Percentiles rank a stretch among this genome's conserved stretches.
Evolutionary conservation across 2,113 vertebrate genomes (phyloP).

Genomic region (Neolamprologus sp.): DNA sequence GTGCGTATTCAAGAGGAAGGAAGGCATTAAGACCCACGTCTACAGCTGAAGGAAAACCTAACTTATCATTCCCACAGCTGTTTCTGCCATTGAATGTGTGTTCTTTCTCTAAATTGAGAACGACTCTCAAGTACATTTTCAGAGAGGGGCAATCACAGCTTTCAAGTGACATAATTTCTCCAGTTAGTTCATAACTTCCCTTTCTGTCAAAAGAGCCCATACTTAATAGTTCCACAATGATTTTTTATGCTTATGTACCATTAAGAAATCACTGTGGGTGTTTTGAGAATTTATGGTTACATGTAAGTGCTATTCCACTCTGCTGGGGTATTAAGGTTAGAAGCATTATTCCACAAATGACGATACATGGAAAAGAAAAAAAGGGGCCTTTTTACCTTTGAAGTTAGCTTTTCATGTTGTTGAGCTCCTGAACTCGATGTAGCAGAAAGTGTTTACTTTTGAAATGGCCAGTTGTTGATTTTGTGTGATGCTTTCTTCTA

Average conservation of each 20-base stretch:
- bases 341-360: slow-evolving; percentile 23
- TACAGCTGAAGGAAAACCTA: neutral
- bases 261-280: slow-evolving; percentile 40
- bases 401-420: slow-evolving; percentile 17
- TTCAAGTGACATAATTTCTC: slow-evolving; percentile 52
- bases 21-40: neutral
- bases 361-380: slow-evolving; percentile 10
- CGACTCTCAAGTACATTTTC: slow-evolving; percentile 32
- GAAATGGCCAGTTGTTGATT: slow-evolving; percentile 38
- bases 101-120: slow-evolving; percentile 26
- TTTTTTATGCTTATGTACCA: slow-evolving; percentile 12
- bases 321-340: slow-evolving; percentile 21
- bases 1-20: neutral
- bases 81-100: neutral
- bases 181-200: slow-evolving; percentile 52
- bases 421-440: slow-evolving; percentile 33
- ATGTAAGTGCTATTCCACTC: slow-evolving; percentile 36
- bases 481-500: slow-evolving; percentile 3
- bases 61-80: slow-evolving; percentile 9
- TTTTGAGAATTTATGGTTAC: slow-evolving; percentile 25
- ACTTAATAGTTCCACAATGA: slow-evolving; percentile 43
- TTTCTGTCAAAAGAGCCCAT: slow-evolving; percentile 15
- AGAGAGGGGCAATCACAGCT: slow-evolving; percentile 45
- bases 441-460: slow-evolving; percentile 50
- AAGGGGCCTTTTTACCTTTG: slow-evolving; percentile 20